phyloP scores from a whole-genome alignment of 1,140 invertebrate species.

The Zaprionus tsacasi region DNA sequence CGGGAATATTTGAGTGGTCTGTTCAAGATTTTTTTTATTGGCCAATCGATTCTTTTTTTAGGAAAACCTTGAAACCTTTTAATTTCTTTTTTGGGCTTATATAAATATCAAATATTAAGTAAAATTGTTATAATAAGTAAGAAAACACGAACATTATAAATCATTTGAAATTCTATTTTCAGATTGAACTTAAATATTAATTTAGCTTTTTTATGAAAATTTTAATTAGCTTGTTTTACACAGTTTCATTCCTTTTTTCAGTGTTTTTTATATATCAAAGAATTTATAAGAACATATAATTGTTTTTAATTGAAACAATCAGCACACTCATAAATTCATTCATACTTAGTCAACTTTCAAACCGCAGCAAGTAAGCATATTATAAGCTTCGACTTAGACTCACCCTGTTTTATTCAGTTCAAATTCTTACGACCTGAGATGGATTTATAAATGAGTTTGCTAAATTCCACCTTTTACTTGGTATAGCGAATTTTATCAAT shows the following conservation, averaged over 20 bases:
- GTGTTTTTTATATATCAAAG: background rate
- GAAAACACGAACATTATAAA: background rate
- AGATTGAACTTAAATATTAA: background rate
- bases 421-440: background rate
- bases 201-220: background rate
- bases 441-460: background rate
- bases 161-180: background rate
- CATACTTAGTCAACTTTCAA: slow-evolving; percentile 19
- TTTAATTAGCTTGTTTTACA: background rate
- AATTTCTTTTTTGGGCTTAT: too few relatives aligned
- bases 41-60: background rate
- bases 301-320: slow-evolving; percentile 26
- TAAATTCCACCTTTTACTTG: background rate
- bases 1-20: slow-evolving; percentile 7
- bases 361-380: slow-evolving; percentile 7
- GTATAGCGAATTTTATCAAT: background rate
- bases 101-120: too few relatives aligned
- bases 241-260: background rate
- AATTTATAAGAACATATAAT: background rate
- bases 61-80: slow-evolving; percentile 10
- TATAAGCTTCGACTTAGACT: background rate
- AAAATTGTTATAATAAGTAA: background rate
- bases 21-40: slow-evolving; percentile 3
- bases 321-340: slow-evolving; percentile 15
- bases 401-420: background rate